Evolutionary conservation across 2,797 vertebrate genomes (phyloP).

Genomic region (Tapirus indicus): DNA sequence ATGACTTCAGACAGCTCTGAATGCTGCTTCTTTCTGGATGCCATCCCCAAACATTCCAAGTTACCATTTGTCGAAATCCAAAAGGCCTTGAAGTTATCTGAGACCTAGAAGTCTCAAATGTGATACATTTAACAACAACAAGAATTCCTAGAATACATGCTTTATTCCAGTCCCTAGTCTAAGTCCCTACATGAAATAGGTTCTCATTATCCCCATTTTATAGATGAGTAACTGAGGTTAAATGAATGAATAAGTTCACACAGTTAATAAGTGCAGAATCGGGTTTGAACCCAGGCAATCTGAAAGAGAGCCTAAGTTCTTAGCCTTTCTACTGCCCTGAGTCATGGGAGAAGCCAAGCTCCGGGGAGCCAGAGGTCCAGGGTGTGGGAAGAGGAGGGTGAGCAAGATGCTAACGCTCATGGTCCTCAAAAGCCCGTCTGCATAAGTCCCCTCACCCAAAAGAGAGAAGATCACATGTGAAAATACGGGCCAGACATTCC

Average conservation of each 20-base stretch:
- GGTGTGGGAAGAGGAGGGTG: background rate
- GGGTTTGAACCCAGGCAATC: background rate
- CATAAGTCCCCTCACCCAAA: background rate
- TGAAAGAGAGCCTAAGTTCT: background rate
- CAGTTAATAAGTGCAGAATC: background rate
- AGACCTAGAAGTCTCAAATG: background rate
- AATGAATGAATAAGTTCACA: background rate
- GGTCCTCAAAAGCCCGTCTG: background rate
- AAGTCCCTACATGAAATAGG: background rate
- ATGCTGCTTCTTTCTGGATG: background rate
- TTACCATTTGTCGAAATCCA: background rate
- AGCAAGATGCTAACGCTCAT: background rate
- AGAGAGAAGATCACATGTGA: background rate
- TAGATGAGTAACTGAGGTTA: background rate
- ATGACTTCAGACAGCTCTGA: background rate
- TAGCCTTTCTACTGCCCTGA: background rate
- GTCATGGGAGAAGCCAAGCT: background rate
- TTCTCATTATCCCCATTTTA: background rate
- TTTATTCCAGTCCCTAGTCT: background rate
- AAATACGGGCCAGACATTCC: background rate
- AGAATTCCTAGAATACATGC: fast-evolving
- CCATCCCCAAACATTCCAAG: background rate
- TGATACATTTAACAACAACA: background rate
- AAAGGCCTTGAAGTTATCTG: background rate
- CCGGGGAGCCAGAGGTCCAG: background rate